Conservation (phyloP, 2,113 vertebrate genomes). For the Herpailurus yagouaroundi region DNA sequence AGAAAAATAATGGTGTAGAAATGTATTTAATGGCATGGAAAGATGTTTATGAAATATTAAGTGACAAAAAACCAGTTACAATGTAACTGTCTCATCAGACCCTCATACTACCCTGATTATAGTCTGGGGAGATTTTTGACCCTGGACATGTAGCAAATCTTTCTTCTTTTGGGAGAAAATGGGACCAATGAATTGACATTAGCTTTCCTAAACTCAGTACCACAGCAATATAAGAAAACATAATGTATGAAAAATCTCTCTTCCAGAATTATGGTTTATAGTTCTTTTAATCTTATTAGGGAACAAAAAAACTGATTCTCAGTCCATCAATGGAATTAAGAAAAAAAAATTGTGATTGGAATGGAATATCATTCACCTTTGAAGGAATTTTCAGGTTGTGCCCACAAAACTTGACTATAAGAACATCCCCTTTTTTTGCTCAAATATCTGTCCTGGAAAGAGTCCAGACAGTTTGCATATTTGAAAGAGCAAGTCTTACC, state of each 20-base stretch:
- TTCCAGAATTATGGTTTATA: background rate
- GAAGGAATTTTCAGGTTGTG: background rate
- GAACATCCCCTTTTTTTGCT: background rate
- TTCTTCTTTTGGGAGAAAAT: background rate
- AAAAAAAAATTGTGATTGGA: background rate
- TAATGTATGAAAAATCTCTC: background rate
- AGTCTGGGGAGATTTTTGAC: background rate
- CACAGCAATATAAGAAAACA: background rate
- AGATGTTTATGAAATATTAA: background rate
- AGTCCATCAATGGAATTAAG: background rate
- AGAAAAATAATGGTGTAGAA: slow-evolving; percentile 4
- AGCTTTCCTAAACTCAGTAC: background rate
- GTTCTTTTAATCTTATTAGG: background rate
- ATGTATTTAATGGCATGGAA: background rate
- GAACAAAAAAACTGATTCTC: background rate
- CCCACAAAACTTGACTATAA: background rate
- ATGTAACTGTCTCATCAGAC: background rate
- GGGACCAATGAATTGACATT: background rate
- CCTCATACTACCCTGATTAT: background rate
- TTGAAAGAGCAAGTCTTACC: background rate
- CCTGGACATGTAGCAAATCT: background rate
- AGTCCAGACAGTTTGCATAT: background rate
- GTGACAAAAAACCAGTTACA: background rate
- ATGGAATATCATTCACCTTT: background rate
- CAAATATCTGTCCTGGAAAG: background rate